phyloP scores from a whole-genome alignment of 2,888 invertebrate genomes.

The Lymantria dispar region DNA sequence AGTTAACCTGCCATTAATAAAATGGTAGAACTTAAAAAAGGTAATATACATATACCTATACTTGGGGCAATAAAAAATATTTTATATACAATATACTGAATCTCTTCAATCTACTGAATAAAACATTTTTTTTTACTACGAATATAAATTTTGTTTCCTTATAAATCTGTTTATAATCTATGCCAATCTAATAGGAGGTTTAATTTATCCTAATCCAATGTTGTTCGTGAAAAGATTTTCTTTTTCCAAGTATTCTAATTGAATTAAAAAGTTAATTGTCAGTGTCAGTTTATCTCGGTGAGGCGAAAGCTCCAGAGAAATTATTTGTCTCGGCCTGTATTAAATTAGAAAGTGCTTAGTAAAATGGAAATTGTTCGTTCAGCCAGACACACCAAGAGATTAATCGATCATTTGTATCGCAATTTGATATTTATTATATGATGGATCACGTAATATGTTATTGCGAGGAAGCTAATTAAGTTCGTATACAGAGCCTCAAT shows the following conservation, averaged over 20 bases:
- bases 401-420: conserved; percentile 62
- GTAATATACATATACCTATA: no score
- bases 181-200: conserved; percentile 18
- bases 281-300: conserved; percentile 38
- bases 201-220: conserved; percentile 12
- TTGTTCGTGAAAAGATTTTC: conserved; percentile 11
- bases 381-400: conserved; percentile 48
- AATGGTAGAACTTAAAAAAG: no score
- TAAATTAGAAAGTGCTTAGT: conserved; percentile 40
- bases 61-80: no score
- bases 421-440: conserved; percentile 56
- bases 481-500: no score
- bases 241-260: conserved; percentile 20
- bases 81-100: no score
- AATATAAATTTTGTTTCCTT: background rate
- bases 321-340: conserved; percentile 27
- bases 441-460: conserved; percentile 16
- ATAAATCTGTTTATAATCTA: conserved; percentile 2
- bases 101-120: background rate
- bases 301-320: conserved; percentile 25
- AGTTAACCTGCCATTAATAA: no score
- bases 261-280: conserved; percentile 46
- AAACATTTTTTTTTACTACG: background rate
- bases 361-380: conserved; percentile 62
- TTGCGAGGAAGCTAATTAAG: background rate